Evolutionary conservation across 2,888 invertebrate genomes (phyloP).

Genomic region (Pimpla rufipes): DNA sequence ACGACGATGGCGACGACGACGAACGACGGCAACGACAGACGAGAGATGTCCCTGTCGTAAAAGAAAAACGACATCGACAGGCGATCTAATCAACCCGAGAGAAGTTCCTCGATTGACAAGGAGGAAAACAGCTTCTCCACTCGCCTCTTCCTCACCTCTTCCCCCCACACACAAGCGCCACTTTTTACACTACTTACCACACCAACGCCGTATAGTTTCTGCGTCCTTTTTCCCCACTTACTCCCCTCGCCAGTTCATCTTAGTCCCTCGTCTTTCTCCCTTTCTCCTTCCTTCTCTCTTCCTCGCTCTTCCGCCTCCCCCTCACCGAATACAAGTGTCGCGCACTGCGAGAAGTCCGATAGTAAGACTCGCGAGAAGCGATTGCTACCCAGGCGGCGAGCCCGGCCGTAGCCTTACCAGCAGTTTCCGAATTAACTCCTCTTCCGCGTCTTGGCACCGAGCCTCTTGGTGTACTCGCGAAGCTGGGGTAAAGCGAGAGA

Average conservation of each 20-base stretch:
- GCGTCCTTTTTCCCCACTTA: conserved; percentile 33
- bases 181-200: conserved; percentile 6
- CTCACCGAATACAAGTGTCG: conserved; percentile 35
- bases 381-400: conserved; percentile 47
- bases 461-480: conserved; percentile 65
- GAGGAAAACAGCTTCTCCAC: conserved; percentile 48
- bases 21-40: conserved; percentile 2
- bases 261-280: conserved; percentile 11
- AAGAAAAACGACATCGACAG: conserved; percentile 55
- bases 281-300: conserved; percentile 10
- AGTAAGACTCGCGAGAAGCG: conserved; percentile 53
- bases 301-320: conserved; percentile 55
- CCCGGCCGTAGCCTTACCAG: conserved; percentile 66
- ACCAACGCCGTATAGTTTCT: neutral
- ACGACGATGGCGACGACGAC: conserved; percentile 5
- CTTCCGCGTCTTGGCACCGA: conserved; percentile 73
- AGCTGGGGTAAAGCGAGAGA: conserved; percentile 4
- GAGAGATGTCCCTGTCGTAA: conserved; percentile 45
- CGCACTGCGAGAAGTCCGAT: conserved; percentile 53
- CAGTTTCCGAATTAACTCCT: conserved; percentile 80
- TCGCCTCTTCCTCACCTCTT: conserved; percentile 27
- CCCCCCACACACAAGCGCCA: neutral
- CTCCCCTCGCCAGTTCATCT: conserved; percentile 27
- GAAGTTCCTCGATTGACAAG: conserved; percentile 55
- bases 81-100: conserved; percentile 59